Conservation (phyloP, 2,888 invertebrate genomes). For the Acanthoscelides obtectus region DNA sequence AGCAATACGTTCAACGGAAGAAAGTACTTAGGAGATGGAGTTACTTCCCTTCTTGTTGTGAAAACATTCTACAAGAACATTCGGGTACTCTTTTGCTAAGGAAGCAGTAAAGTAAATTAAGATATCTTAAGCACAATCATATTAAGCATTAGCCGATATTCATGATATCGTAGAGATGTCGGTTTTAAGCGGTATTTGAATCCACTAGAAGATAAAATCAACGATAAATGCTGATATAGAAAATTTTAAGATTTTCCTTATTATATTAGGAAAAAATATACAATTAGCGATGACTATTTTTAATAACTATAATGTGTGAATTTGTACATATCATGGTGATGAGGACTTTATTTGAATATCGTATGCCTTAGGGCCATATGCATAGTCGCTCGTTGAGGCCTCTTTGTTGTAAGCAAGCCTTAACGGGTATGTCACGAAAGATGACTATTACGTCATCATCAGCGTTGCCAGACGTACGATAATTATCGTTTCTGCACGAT, state of each 20-base stretch:
- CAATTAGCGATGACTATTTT: neutral
- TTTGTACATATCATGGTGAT: neutral
- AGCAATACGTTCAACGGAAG: constrained; percentile 49
- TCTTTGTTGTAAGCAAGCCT: too few species aligned
- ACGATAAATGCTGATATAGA: neutral
- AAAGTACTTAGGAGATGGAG: neutral
- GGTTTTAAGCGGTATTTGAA: neutral
- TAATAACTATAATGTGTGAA: neutral
- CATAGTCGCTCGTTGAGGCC: too few species aligned
- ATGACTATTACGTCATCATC: too few species aligned
- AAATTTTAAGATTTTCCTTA: neutral
- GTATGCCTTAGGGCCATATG: too few species aligned
- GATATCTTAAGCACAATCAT: neutral
- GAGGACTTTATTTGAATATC: neutral
- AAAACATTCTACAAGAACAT: neutral
- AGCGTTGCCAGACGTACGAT: too few species aligned
- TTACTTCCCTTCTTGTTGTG: neutral
- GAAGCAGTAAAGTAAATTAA: neutral
- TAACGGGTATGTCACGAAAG: too few species aligned
- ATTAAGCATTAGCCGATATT: neutral
- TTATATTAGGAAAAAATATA: neutral
- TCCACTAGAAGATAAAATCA: neutral
- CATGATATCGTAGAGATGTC: neutral
- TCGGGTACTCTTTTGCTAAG: neutral
- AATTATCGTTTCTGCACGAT: too few species aligned